phyloP scores from a whole-genome alignment of 2,888 invertebrate genomes.

The Leucophenga maculata region DNA sequence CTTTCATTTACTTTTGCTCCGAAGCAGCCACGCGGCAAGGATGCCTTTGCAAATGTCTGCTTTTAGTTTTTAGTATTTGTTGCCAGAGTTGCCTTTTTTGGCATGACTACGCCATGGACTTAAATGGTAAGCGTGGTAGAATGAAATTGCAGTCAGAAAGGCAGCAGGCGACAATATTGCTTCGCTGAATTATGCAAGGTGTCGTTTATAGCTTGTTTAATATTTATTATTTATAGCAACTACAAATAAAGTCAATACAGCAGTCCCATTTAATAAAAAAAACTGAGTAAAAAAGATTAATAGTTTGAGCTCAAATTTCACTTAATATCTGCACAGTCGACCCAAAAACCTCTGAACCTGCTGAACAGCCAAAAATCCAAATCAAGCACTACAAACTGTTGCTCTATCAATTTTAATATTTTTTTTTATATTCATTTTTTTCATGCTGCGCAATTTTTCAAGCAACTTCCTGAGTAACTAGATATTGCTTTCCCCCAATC shows the following conservation, averaged over 20 bases:
- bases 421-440: conserved; percentile 49
- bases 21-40: conserved; percentile 7
- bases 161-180: too few relatives aligned
- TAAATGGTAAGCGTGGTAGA: neutral
- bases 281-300: too few relatives aligned
- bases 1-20: conserved; percentile 7
- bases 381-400: neutral
- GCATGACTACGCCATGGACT: conserved; percentile 5
- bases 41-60: conserved; percentile 49
- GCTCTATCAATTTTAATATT: conserved; percentile 47
- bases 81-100: conserved; percentile 57
- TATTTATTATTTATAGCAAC: too few relatives aligned
- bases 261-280: too few relatives aligned
- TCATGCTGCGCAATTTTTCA: conserved; percentile 42
- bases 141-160: too few relatives aligned
- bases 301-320: too few relatives aligned
- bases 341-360: conserved; percentile 54
- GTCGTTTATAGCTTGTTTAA: too few relatives aligned
- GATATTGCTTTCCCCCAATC: neutral
- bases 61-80: conserved; percentile 43
- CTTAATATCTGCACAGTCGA: conserved; percentile 27
- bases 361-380: neutral
- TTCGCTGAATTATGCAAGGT: too few relatives aligned
- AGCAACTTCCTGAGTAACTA: conserved; percentile 41
- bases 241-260: too few relatives aligned